Base-by-base conservation (phyloP, 2,888 invertebrate genomes). In the Sabellastarte sp. region DNA sequence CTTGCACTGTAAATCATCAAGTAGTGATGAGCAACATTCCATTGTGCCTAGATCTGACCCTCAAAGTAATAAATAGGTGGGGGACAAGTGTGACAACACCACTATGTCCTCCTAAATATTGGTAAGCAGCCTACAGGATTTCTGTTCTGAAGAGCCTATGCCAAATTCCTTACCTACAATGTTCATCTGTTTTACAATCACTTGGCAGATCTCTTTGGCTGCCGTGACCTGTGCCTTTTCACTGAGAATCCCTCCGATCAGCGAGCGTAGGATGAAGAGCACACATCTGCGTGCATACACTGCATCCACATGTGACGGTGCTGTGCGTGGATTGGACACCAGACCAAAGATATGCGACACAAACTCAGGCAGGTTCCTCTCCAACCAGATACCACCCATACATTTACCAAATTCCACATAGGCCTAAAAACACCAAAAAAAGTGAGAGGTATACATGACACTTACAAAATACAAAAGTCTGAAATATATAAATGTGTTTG, bases 271-370 rank as follows among this genome's bases (percentile, higher is more conserved):
- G 72, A 98, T 94, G 83, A 95, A 99, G 81, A 93, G 93, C 66
- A 98, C 93, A 83, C 98, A 99, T 85, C 96, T 96, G 73, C 98
- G 89, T 0, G 97, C 95, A 83, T 97, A 96, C 1, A 98, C 96
- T 20, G 96, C 95, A 84, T 98, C 97, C 0, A 97, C 95, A 80
- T 99, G 98, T 0, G 95, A 94, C 20, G 93, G 93, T 0, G 95
- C 93, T 0, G 95, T 94, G 84, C 94, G 94, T 0, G 96, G 95
- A 85, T 95, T 95, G 0, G 95, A 93, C 1, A 87, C 95, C 70
- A 98, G 86, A 77, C 96, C 95, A 59, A 98, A 85, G 2, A 98
- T 89, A 82, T 98, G 97, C 10, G 89, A 89, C n/a, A 97, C 86
- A 75, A 97, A 90, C 0, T 89, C 87, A 20, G 90, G 90, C 78